These are phyloP conservation scores for Rhamnusium bicolor DNA, from an alignment of 2,888 invertebrate genomes.

Conservation along the genomic window DNA sequence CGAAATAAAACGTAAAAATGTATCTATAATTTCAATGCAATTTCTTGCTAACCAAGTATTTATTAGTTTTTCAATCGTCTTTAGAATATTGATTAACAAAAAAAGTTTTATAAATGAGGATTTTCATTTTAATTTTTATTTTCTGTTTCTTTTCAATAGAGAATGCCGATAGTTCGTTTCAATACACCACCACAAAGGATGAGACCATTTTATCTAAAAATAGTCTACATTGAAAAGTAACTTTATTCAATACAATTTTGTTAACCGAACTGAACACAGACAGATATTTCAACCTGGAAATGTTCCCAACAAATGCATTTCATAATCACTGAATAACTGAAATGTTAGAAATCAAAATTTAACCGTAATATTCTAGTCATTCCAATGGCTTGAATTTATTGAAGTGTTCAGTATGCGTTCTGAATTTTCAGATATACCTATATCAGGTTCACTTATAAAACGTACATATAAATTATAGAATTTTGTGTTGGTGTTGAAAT, in stretches of 20 bases:
- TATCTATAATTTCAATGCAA: no score
- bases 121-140: not conserved
- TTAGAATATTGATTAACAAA: no score
- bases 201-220: slow-evolving; percentile 21
- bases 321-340: slow-evolving; percentile 24
- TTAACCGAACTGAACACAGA: slow-evolving; percentile 32
- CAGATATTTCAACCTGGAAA: slow-evolving; percentile 20
- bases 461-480: not conserved
- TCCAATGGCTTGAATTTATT: slow-evolving; percentile 17
- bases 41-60: no score
- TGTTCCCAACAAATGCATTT: slow-evolving; percentile 24
- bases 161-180: not conserved
- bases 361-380: slow-evolving; percentile 19
- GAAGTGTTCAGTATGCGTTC: not conserved
- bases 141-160: not conserved
- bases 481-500: not conserved
- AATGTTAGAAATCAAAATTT: slow-evolving; percentile 24
- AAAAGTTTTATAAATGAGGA: not conserved
- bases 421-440: not conserved
- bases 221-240: slow-evolving; percentile 27
- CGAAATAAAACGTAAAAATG: no score
- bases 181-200: slow-evolving; percentile 13
- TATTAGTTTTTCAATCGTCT: no score
- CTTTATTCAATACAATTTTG: slow-evolving; percentile 27
- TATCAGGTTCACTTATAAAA: slow-evolving; percentile 2